These are phyloP conservation scores for Ceratosolen fusciceps DNA, from an alignment of 1,140 invertebrate species.

Conservation along the genomic window DNA sequence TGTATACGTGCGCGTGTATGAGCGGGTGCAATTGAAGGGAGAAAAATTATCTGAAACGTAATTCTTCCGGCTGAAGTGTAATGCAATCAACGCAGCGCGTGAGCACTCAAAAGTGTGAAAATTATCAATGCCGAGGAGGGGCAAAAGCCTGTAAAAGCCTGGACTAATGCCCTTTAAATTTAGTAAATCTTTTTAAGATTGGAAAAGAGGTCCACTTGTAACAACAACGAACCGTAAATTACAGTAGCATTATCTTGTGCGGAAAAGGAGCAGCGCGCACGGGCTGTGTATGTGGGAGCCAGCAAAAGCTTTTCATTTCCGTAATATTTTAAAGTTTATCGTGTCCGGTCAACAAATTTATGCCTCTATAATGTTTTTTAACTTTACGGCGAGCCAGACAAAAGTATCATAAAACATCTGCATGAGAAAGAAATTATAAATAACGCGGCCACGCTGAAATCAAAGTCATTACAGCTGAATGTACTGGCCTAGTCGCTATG, in stretches of 20 bases:
- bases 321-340: conserved; percentile 71
- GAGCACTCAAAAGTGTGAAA: neutral
- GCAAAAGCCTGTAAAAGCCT: conserved; percentile 35
- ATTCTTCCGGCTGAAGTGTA: neutral
- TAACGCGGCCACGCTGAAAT: conserved; percentile 36
- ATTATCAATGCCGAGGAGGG: conserved; percentile 23
- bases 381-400: conserved; percentile 45
- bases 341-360: conserved; percentile 67
- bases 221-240: conserved; percentile 67
- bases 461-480: conserved; percentile 8
- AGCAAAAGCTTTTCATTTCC: conserved; percentile 69
- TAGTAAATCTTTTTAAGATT: conserved; percentile 59
- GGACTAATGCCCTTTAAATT: conserved; percentile 63
- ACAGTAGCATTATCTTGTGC: conserved; percentile 67
- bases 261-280: conserved; percentile 65
- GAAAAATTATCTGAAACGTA: neutral
- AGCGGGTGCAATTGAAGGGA: neutral
- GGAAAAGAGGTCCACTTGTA: conserved; percentile 60
- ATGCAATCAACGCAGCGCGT: neutral
- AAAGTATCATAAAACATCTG: conserved; percentile 47
- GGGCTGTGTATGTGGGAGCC: conserved; percentile 42
- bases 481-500: no score
- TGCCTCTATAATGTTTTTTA: conserved; percentile 65
- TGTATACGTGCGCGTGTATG: no score
- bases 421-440: conserved; percentile 50